phyloP scores from a whole-genome alignment of 2,797 vertebrate genomes.

The Rousettus madagascariensis region DNA sequence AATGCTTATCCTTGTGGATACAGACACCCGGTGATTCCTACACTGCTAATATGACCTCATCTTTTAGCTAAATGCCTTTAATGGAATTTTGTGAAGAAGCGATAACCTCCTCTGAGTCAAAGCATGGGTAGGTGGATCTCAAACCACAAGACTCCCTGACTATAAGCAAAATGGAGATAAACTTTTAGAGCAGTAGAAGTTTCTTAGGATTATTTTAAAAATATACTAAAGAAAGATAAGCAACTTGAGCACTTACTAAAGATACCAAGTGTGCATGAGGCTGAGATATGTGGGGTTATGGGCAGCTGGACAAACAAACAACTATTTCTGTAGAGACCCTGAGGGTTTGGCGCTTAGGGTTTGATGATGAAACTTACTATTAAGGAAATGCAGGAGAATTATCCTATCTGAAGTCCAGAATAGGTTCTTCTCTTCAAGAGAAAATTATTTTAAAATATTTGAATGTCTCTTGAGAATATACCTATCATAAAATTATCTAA shows the following conservation, averaged over 20 bases:
- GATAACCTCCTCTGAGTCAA: neutral
- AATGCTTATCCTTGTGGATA: neutral
- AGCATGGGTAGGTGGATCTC: neutral
- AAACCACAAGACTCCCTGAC: neutral
- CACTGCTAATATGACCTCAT: neutral
- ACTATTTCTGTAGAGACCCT: slow-evolving; percentile 69
- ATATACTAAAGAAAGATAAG: slow-evolving; percentile 68
- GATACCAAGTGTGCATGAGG: slow-evolving; percentile 53
- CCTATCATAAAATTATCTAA: neutral
- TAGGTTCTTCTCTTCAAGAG: slow-evolving; percentile 40
- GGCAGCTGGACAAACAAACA: slow-evolving; percentile 79
- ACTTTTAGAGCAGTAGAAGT: neutral
- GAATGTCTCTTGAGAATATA: neutral
- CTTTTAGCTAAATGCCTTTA: neutral
- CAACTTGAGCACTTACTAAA: slow-evolving; percentile 66
- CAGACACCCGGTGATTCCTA: neutral
- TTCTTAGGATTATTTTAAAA: slow-evolving; percentile 60
- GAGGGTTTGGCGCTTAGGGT: slow-evolving; percentile 58
- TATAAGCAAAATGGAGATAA: neutral
- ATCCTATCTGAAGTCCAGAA: slow-evolving; percentile 36
- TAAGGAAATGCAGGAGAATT: slow-evolving; percentile 61
- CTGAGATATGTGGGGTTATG: slow-evolving; percentile 62
- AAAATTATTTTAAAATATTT: slow-evolving; percentile 36
- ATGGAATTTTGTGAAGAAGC: neutral
- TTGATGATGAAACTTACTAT: slow-evolving; percentile 70